Percentiles rank a stretch among this genome's conserved stretches.
These are phyloP conservation scores for Zosterops lateralis DNA, from an alignment of 2,113 vertebrate genomes.

Conservation along the genomic window DNA sequence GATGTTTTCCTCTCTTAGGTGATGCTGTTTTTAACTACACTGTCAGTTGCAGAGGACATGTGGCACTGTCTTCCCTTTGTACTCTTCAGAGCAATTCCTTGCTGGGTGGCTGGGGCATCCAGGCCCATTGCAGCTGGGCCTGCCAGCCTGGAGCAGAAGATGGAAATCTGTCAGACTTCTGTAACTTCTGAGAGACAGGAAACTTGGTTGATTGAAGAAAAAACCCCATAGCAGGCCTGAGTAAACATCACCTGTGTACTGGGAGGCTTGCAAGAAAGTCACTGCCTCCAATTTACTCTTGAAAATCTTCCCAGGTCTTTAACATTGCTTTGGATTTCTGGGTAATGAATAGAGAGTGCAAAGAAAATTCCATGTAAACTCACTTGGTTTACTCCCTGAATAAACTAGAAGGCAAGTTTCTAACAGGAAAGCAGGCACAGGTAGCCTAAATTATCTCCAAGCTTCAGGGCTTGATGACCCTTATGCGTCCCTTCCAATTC, in stretches of 20 bases:
- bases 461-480: not conserved
- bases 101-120: rapidly evolving
- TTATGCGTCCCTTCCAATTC: not conserved
- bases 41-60: not conserved
- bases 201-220: not conserved
- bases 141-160: not conserved
- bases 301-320: not conserved
- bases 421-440: not conserved
- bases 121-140: not conserved
- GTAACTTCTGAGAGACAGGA: not conserved
- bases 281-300: not conserved
- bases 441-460: not conserved
- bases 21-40: not conserved
- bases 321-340: not conserved
- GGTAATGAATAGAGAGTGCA: not conserved
- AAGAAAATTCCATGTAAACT: not conserved
- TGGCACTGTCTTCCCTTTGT: not conserved
- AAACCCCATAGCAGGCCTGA: not conserved
- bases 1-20: not conserved
- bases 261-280: not conserved
- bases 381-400: not conserved
- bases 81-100: not conserved
- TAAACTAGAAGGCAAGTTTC: not conserved
- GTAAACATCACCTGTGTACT: not conserved
- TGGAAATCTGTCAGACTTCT: not conserved